A percentile compares a stretch with the other conserved stretches of the same genome.
Conservation (phyloP, 2,888 invertebrate genomes). For the Spodoptera littoralis region DNA sequence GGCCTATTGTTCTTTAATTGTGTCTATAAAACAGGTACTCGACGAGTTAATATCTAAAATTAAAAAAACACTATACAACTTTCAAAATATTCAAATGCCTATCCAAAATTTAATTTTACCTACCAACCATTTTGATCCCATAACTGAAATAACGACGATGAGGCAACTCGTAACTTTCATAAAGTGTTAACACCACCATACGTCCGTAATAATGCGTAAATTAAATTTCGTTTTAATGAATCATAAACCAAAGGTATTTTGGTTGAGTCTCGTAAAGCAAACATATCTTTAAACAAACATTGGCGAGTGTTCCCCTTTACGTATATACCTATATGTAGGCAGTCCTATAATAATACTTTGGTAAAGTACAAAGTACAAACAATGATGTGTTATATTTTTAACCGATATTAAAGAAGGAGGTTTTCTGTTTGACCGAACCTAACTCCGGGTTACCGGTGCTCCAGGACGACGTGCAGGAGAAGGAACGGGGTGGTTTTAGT, state of each 20-base stretch:
- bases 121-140: slow-evolving; percentile 12
- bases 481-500: no score
- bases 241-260: slow-evolving; percentile 69
- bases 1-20: no score
- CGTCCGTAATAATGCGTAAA: slow-evolving; percentile 58
- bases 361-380: slow-evolving; percentile 16
- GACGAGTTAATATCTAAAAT: no score
- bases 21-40: no score
- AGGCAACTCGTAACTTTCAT: slow-evolving; percentile 36
- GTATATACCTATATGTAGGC: slow-evolving; percentile 25
- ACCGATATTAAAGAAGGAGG: no score
- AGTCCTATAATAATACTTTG: slow-evolving; percentile 53
- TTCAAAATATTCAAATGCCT: no score
- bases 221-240: slow-evolving; percentile 70
- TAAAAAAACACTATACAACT: no score
- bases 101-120: slow-evolving; percentile 2
- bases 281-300: slow-evolving; percentile 58
- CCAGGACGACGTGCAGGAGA: no score
- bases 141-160: slow-evolving; percentile 24
- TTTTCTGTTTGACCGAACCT: no score
- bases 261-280: slow-evolving; percentile 64
- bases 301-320: slow-evolving; percentile 31
- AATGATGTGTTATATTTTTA: slow-evolving; percentile 17
- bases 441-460: no score
- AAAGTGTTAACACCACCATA: slow-evolving; percentile 60